Evolutionary conservation across 2,888 invertebrate species (phyloP), one percentile per base, ranked within the genome.

Genomic region (Tribolium freemani): DNA sequence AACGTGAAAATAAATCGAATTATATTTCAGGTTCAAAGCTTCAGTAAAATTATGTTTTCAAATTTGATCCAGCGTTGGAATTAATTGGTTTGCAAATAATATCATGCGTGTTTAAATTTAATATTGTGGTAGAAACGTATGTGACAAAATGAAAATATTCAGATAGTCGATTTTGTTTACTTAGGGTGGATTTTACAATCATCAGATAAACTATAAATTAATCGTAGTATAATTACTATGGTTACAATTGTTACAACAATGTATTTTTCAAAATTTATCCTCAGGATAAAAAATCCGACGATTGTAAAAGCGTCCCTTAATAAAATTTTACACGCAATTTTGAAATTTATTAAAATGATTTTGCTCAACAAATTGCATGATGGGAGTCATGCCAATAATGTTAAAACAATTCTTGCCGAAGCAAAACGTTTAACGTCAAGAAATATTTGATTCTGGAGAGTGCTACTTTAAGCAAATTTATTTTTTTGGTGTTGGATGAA

Each of bases 91-190:
- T 48, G 16, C 21, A 61, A 48, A 61, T 20, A 16, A 61, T 26
- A 50, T 50, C 48, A 50, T 61, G 61, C 61, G 61, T 61, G 48
- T 31, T 21, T 11, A 61, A 46, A 61, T 58, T 45, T 58, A 45
- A 46, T 45, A 38, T 58, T 61, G 61, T 20, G 61, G 61, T 5
- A 30, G 8, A 30, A 30, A 31, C 50, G 11, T 48, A 61, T 48
- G 61, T 48, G 61, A 46, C 61, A n/a, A 46, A 61, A 58, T 58
- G 58, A 58, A 58, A 58, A 58, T 58, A 58, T 45, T 11, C 16
- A 45, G 45, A n/a, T 45, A 45, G 45, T 58, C 44, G 9, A 44
- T 56, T 56, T 38, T 13, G 31, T 56, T 38, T 31, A 9, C 30
- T 5, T n/a, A n/a, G n/a, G n/a, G n/a, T n/a, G n/a, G n/a, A n/a